Base-by-base conservation (phyloP, 2,888 invertebrate genomes). In the Cryptus armator region DNA sequence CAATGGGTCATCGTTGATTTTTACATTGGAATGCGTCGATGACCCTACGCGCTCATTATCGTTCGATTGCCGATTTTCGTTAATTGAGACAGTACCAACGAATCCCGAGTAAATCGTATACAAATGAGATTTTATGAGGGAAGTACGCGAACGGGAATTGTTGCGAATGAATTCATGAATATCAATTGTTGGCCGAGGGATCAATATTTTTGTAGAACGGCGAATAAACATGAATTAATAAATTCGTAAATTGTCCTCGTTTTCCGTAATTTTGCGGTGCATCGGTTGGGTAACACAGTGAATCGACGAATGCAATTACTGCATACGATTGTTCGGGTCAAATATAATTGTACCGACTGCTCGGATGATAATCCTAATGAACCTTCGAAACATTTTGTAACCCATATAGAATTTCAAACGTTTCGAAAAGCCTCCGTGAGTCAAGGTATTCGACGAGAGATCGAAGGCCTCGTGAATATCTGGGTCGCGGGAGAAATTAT, bases 41-140 rank as follows among this genome's bases (percentile, higher is more conserved):
- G 10, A 32, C 14, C 59, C 29, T 29, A 14, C 29, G 29, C 29
- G 14, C 51, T 76, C 76, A 66, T 76, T 76, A 76, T 37, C 14
- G 64, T 16, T 64, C 37, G 64, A 64, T 66, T 51, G 51, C 37
- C 66, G 75, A 66, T 66, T 66, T 9, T 75, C 48, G 75, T 66
- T 37, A 48, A 75, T 75, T 76, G 48, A 37, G 2, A 62, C 48
- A 66, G 43, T 66, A 51, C 6, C 43, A 3, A 19, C 16, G 32
- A 16, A 53, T 14, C 19, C 6, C 12, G 43, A 51, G 14, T n/a
- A 62, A 66, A 76, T 76, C n/a, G 9, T 16, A 53, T 14, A 66
- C 19, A 66, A 76, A 76, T 37, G 66, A 66, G 51, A 43, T 24
- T 66, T 76, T 51, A 43, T 37, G 14, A 19, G 24, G 37, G 64